Conservation (phyloP, 37 sponge, comb jelly and placozoan species). For the Crambe crambe region DNA sequence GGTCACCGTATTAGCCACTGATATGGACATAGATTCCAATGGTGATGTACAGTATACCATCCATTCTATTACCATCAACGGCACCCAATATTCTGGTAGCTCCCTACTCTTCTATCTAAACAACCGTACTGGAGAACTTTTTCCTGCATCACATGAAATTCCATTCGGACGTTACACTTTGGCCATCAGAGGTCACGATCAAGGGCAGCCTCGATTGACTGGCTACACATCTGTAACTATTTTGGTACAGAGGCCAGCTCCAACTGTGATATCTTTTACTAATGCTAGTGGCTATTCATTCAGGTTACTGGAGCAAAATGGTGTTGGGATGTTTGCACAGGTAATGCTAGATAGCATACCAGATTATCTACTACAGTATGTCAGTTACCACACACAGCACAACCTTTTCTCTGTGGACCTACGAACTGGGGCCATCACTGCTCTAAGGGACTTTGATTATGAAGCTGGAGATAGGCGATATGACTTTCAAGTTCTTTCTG, state of each 20-base stretch:
- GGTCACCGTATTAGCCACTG: slow-evolving; percentile 10
- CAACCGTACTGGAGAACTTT: slow-evolving; percentile 1
- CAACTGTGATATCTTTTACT: not conserved
- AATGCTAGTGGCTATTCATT: slow-evolving; percentile 11
- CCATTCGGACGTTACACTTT: not conserved
- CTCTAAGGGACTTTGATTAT: slow-evolving; percentile 1
- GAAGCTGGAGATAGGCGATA: slow-evolving; percentile 5
- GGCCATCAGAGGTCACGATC: slow-evolving; percentile 1
- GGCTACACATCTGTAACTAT: slow-evolving; percentile 13
- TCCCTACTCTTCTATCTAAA: not conserved
- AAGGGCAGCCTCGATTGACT: not conserved
- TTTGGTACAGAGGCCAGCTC: not conserved
- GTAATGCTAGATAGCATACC: slow-evolving; percentile 1
- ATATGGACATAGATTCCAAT: slow-evolving; percentile 17
- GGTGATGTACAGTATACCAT: not conserved
- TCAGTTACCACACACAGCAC: not conserved
- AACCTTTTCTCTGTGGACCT: not conserved
- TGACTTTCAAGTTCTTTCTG: not conserved
- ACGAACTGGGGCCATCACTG: not conserved
- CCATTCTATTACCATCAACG: no score
- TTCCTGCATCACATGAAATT: not conserved
- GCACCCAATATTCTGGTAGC: not conserved
- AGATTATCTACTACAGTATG: not conserved
- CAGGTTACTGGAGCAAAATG: slow-evolving; percentile 20
- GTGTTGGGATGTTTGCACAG: not conserved